Conservation (phyloP, 53 echinoderm and acorn worm genomes). For the Luidia sarsii region DNA sequence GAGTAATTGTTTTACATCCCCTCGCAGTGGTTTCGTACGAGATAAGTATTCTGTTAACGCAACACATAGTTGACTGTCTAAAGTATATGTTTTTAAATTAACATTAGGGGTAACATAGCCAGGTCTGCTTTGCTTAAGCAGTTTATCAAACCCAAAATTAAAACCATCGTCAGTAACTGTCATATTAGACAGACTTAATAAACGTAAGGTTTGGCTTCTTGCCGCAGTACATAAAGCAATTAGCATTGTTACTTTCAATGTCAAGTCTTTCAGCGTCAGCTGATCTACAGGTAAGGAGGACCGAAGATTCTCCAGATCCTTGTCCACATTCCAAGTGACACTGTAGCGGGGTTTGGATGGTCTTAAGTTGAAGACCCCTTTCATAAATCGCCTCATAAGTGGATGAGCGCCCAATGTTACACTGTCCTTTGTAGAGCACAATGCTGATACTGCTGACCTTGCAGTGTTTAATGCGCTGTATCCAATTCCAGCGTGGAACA, state of each 20-base stretch:
- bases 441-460: slow-evolving; percentile 40
- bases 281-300: slow-evolving; percentile 1
- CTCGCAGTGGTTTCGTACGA: slow-evolving; percentile 20
- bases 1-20: slow-evolving; percentile 16
- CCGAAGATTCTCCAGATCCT: neutral
- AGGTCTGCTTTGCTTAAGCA: slow-evolving; percentile 21
- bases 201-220: neutral
- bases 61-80: neutral
- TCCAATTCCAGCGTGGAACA: slow-evolving; percentile 41
- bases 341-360: too few species aligned
- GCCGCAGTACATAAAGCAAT: slow-evolving; percentile 6
- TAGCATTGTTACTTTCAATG: neutral
- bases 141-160: slow-evolving; percentile 12
- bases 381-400: too few species aligned
- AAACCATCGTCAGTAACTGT: neutral
- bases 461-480: slow-evolving; percentile 59
- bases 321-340: neutral
- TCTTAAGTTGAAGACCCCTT: too few species aligned
- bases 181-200: neutral
- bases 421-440: too few species aligned
- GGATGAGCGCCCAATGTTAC: too few species aligned
- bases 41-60: too few species aligned
- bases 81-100: neutral
- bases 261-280: slow-evolving; percentile 1
- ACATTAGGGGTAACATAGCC: slow-evolving; percentile 5